Percentiles rank a stretch among this genome's conserved stretches.
Evolutionary conservation across 2,797 vertebrate species (phyloP).

Genomic region (Enteromius anoplus): DNA sequence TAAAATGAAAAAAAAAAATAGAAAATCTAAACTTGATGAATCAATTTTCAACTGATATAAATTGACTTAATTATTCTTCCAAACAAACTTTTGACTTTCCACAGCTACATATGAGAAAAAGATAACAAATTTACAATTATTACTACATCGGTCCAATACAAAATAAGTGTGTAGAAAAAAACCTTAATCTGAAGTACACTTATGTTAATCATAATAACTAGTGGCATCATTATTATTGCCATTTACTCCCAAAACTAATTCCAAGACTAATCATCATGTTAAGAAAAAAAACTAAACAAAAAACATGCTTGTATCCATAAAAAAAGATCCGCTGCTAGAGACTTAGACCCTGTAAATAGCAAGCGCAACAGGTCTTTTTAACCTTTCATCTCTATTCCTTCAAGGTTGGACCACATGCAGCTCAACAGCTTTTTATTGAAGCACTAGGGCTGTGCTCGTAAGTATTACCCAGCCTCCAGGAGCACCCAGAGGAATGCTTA

Average conservation of each 20-base stretch:
- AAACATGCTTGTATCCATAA: not conserved
- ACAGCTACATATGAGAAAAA: not conserved
- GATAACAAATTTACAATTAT: not conserved
- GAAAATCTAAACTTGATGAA: not conserved
- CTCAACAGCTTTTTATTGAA: slow-evolving; percentile 73
- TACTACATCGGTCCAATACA: not conserved
- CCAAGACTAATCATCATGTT: not conserved
- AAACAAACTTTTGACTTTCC: not conserved
- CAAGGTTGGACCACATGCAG: slow-evolving; percentile 69
- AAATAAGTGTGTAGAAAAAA: not conserved
- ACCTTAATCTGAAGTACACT: not conserved
- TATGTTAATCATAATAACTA: not conserved
- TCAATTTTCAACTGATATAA: not conserved
- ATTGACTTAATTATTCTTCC: not conserved
- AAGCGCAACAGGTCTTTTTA: slow-evolving; percentile 6
- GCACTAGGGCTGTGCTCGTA: slow-evolving; percentile 65
- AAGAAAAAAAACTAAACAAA: not conserved
- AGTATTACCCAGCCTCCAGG: slow-evolving; percentile 57
- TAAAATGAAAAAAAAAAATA: not conserved
- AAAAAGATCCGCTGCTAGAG: not conserved
- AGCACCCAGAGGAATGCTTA: slow-evolving; percentile 48
- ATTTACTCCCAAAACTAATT: not conserved
- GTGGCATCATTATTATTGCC: not conserved
- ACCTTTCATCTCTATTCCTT: slow-evolving; percentile 66
- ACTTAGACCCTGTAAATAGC: slow-evolving; percentile 4